Evolutionary conservation across 2,888 invertebrate species (phyloP).

Genomic region (Creontiades dilutus): DNA sequence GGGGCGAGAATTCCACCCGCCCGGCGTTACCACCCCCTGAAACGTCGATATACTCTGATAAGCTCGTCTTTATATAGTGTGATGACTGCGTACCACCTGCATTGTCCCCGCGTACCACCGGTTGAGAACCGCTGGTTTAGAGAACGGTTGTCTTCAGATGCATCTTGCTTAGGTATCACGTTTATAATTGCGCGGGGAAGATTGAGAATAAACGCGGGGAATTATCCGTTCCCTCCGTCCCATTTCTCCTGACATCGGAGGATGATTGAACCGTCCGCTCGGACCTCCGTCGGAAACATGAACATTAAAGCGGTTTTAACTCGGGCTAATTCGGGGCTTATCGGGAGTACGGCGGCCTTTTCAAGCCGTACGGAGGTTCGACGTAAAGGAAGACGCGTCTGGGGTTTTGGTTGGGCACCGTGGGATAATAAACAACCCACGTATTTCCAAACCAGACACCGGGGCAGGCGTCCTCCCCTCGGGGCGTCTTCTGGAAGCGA

Average conservation of each 20-base stretch:
- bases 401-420: not conserved
- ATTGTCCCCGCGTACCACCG: too few relatives aligned
- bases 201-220: not conserved
- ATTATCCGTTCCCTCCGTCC: too few relatives aligned
- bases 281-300: slow-evolving; percentile 29
- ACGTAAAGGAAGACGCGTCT: not conserved
- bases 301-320: slow-evolving; percentile 18
- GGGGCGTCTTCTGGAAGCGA: not conserved
- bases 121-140: too few relatives aligned
- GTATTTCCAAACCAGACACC: not conserved
- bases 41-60: too few relatives aligned
- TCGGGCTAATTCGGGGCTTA: not conserved
- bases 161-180: not conserved
- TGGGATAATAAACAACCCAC: slow-evolving; percentile 15
- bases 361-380: not conserved
- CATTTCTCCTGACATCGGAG: too few relatives aligned
- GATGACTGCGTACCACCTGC: too few relatives aligned
- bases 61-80: too few relatives aligned
- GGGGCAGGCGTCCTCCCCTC: not conserved
- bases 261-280: not conserved
- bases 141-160: too few relatives aligned
- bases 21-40: too few relatives aligned
- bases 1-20: too few relatives aligned
- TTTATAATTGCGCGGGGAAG: not conserved
- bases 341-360: not conserved